These are phyloP conservation scores for Sterna hirundo DNA, from an alignment of 2,113 vertebrate genomes.

Conservation along the genomic window DNA sequence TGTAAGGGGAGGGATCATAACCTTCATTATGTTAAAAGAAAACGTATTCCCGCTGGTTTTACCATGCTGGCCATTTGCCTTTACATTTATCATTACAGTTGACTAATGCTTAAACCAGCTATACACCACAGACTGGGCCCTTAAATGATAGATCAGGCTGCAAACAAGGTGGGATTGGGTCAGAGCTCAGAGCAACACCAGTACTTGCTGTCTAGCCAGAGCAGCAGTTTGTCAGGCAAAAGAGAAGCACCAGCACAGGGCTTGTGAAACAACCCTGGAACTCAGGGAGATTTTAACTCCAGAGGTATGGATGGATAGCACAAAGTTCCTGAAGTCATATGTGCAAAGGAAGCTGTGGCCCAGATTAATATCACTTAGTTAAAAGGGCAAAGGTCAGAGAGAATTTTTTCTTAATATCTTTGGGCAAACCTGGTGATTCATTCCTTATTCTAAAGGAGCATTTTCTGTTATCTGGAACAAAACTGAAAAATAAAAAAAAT, in stretches of 20 bases:
- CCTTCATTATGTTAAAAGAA: neutral
- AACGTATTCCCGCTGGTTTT: neutral
- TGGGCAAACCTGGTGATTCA: neutral
- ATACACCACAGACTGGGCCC: too few species aligned
- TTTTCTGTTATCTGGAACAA: neutral
- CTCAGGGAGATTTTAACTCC: neutral
- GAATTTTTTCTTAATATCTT: neutral
- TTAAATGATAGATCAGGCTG: neutral
- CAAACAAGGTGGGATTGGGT: neutral
- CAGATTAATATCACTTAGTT: neutral
- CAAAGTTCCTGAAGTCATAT: neutral
- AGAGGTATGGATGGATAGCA: accelerated
- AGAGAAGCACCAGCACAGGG: neutral
- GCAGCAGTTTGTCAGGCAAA: neutral
- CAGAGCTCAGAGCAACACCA: neutral
- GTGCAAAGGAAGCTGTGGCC: neutral
- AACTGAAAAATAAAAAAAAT: neutral
- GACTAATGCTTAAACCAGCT: neutral
- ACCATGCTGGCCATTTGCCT: neutral
- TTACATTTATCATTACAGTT: neutral
- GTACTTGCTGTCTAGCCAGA: neutral
- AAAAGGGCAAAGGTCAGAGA: neutral
- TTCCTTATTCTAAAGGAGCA: neutral
- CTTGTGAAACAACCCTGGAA: neutral
- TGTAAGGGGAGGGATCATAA: neutral